phyloP scores from a whole-genome alignment of 1,140 invertebrate genomes.

The Euwallacea fornicatus region DNA sequence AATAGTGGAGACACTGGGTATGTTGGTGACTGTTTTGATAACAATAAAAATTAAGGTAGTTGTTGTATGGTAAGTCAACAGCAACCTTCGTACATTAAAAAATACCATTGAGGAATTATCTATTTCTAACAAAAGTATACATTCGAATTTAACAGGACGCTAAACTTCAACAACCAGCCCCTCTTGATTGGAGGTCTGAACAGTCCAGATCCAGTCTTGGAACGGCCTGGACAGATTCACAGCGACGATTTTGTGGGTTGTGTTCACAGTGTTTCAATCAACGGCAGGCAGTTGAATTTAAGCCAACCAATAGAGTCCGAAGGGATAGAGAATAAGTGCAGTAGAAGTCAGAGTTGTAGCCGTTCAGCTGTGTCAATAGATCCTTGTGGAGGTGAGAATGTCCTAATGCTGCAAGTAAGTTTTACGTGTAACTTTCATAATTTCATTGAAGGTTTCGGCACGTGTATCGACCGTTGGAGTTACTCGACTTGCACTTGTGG shows the following conservation, averaged over 20 bases:
- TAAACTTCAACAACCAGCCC: conserved; percentile 90
- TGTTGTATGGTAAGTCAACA: too few relatives aligned
- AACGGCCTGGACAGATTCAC: conserved; percentile 83
- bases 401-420: not conserved
- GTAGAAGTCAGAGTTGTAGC: conserved; percentile 64
- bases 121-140: not conserved
- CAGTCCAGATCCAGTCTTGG: conserved; percentile 80
- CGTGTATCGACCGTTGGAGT: conserved; percentile 85
- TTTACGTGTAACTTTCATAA: not conserved
- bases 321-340: conserved; percentile 75
- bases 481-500: conserved; percentile 70
- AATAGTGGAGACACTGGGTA: conserved; percentile 83
- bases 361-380: conserved; percentile 44
- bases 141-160: conserved; percentile 61
- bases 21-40: conserved; percentile 44
- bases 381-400: conserved; percentile 59
- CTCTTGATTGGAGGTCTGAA: conserved; percentile 83
- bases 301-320: conserved; percentile 72
- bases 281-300: conserved; percentile 78
- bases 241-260: conserved; percentile 93
- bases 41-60: not conserved
- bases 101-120: too few relatives aligned
- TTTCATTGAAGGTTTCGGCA: conserved; percentile 56
- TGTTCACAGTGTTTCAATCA: conserved; percentile 85
- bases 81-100: too few relatives aligned